Base-by-base conservation (phyloP, 2,888 invertebrate species). In the Cantharis rufa region DNA sequence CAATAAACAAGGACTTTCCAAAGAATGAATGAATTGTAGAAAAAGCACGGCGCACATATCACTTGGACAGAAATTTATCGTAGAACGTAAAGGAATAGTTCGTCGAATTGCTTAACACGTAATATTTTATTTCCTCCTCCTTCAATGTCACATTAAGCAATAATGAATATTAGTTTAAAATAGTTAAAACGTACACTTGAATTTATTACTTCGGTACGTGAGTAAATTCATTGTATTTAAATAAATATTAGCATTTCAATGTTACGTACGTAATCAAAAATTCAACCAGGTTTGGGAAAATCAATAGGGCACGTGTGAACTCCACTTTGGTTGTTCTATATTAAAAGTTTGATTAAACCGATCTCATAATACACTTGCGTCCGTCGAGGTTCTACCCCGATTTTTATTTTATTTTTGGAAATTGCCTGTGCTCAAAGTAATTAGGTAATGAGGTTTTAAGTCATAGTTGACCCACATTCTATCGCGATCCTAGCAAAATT, bases 111-210 rank as follows among this genome's bases (percentile, higher is more conserved):
- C 75, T 75, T 66, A 74, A 74, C 24, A 32, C 21, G 64, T 66
- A 66, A 13, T 21, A 15, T 66, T 66, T 63, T 66, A 21, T 66
- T 66, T 66, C 16, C 72, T 75, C 72, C 74, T 78, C 66, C 75
- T 78, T 75, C 78, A 78, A 78, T 78, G 78, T 75, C 78, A 75
- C 62, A 62, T 78, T 75, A 27, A 48, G 78, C 72, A 78, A 78
- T 69, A 16, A 48, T 48, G 48, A 48, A 48, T 48, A 48, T 48
- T 48, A 48, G 48, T 48, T 48, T 48, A 48, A 48, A 48, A 48
- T n/a, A 48, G 48, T 48, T 48, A 48, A 48, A 48, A n/a, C 48
- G 48, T 48, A 48, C n/a, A 48, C 48, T 48, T 48, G 48, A 48
- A 48, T 48, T 48, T 48, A 48, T 48, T 48, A n/a, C 48, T 48